Base-by-base conservation (phyloP, 1,140 invertebrate genomes). In the Trichomalopsis sarcophagae region DNA sequence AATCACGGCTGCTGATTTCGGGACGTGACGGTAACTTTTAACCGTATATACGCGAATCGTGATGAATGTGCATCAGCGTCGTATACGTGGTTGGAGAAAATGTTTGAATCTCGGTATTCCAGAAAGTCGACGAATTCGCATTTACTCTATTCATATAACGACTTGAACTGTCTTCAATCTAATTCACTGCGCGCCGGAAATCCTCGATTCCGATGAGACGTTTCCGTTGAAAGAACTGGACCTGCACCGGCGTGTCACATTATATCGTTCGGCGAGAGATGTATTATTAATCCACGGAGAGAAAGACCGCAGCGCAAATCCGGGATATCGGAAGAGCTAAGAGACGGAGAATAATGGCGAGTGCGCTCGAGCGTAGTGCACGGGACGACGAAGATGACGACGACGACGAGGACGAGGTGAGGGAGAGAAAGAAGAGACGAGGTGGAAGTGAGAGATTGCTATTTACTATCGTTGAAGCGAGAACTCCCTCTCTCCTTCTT, bases 391-490 rank as follows among this genome's bases (percentile, higher is more conserved):
- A 62, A 7, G 55, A 62, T 14, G 17, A 62, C 5, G 21, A 40
- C 0, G 21, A 36, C 27, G 66, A 69, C 3, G 66, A 71, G 68
- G 23, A 30, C 11, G 33, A 36, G 33, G 33, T 36, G 30, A 71
- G 11, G n/a, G n/a, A 27, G 36, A 40, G 36, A 78, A n/a, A 66
- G 30, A 85, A 55, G 71, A 76, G 30, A 75, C 66, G 71, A 36
- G 78, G 17, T 40, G 30, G 69, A 66, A 85, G 79, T n/a, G 73
- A 69, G 84, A 81, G 81, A 87, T 81, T 86, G 86, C 87, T 88
- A 89, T 89, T 90, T 89, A 89, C 87, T 88, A 84, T 74, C 87
- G 81, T 73, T 85, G 87, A 88, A 84, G 68, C 87, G 86, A 91
- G 90, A 90, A 84, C 88, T 90, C 75, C 21, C 44, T 66, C 23